Evolutionary conservation across 1,140 invertebrate species (phyloP).

Genomic region (Cotesia glomerata): DNA sequence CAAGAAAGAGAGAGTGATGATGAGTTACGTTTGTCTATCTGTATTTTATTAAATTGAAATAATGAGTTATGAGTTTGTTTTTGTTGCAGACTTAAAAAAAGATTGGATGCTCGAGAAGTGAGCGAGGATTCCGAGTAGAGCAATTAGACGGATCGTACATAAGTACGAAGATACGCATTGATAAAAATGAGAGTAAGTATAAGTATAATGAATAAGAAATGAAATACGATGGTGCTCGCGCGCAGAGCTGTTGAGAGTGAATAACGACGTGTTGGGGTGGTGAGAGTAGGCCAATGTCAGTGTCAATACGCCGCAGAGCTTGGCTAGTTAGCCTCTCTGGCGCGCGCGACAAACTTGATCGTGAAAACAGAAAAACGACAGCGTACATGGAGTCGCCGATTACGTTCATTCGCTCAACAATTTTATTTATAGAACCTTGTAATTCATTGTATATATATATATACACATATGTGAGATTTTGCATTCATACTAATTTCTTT

Average conservation of each 20-base stretch:
- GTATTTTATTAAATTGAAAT: too few relatives aligned
- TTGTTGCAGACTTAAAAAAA: neutral
- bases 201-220: slow-evolving; percentile 25
- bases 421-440: slow-evolving; percentile 21
- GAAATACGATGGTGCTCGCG: slow-evolving; percentile 16
- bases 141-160: neutral
- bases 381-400: slow-evolving; percentile 18
- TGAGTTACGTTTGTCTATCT: neutral
- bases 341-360: slow-evolving; percentile 54
- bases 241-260: slow-evolving; percentile 50
- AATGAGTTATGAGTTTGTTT: neutral
- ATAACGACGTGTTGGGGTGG: slow-evolving; percentile 37
- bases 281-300: slow-evolving; percentile 62
- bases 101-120: too few relatives aligned
- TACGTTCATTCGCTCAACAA: slow-evolving; percentile 12
- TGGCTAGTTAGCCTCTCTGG: slow-evolving; percentile 50
- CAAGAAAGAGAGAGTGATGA: too few relatives aligned
- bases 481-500: too few relatives aligned
- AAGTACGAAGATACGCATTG: neutral
- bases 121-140: too few relatives aligned
- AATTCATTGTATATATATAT: neutral
- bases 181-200: neutral
- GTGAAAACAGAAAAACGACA: slow-evolving; percentile 56
- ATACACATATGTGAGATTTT: neutral
- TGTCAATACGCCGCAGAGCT: slow-evolving; percentile 48